phyloP scores from a whole-genome alignment of 2,888 invertebrate species.

The Uloborus plumipes region DNA sequence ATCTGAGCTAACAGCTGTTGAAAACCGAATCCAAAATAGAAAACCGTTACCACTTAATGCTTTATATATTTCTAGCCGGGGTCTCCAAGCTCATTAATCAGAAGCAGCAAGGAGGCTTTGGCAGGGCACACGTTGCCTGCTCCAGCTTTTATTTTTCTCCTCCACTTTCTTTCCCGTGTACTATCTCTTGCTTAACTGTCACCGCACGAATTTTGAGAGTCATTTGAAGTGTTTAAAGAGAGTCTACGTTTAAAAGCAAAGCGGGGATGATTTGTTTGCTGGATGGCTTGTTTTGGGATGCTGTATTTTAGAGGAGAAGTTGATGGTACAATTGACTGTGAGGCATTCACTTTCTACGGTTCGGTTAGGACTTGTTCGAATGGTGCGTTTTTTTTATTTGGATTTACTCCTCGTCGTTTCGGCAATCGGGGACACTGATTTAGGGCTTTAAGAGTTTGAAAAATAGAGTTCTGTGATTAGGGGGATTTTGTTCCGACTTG shows the following conservation, averaged over 20 bases:
- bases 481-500: too few relatives aligned
- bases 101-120: conserved; percentile 4
- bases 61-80: conserved; percentile 2
- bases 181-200: conserved; percentile 3
- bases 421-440: too few relatives aligned
- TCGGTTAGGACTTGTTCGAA: too few relatives aligned
- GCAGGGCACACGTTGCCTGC: not conserved
- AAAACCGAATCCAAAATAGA: conserved; percentile 28
- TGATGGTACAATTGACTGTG: not conserved
- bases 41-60: conserved; percentile 2
- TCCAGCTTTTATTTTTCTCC: too few relatives aligned
- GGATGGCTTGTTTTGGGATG: not conserved
- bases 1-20: conserved; percentile 20
- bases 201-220: conserved; percentile 5
- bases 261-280: not conserved
- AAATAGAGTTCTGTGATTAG: too few relatives aligned
- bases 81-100: conserved; percentile 20
- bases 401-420: too few relatives aligned
- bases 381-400: too few relatives aligned
- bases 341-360: too few relatives aligned
- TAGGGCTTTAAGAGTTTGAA: too few relatives aligned
- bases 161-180: not conserved
- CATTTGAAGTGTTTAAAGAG: conserved; percentile 5
- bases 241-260: not conserved
- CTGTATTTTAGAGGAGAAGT: not conserved